Evolutionary conservation across 37 sponge, comb jelly and placozoan genomes (phyloP).

Genomic region (Halichondria panicea): DNA sequence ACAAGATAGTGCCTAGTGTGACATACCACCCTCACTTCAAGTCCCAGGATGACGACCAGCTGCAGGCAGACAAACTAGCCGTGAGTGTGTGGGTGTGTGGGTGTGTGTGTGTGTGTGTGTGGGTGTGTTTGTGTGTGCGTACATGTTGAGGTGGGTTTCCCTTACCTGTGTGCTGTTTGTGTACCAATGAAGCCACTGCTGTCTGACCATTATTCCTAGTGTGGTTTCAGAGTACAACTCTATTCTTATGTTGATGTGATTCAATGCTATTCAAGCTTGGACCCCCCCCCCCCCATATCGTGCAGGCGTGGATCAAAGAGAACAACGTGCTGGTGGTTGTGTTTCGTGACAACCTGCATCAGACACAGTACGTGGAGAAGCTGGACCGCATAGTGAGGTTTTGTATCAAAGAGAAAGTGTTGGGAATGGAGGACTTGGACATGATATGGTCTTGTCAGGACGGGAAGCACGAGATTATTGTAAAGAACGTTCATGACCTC

Average conservation of each 20-base stretch:
- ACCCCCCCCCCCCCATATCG: background rate
- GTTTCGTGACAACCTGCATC: conserved; percentile 95
- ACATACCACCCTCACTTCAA: conserved; percentile 55
- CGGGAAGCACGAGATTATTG: conserved; percentile 97
- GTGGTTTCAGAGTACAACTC: background rate
- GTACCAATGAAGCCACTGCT: too few relatives aligned
- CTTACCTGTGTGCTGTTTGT: background rate
- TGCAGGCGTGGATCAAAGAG: conserved; percentile 75
- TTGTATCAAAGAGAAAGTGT: conserved; percentile 76
- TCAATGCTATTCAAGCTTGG: background rate
- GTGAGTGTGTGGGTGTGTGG: conserved; percentile 43
- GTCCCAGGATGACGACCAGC: conserved; percentile 64
- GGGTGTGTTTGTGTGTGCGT: background rate
- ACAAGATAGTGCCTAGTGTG: conserved; percentile 72
- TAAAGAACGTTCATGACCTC: conserved; percentile 97
- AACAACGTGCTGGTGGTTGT: conserved; percentile 88
- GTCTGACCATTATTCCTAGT: too few relatives aligned
- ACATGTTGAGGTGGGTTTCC: background rate
- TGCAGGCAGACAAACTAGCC: conserved; percentile 68
- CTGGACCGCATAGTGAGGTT: conserved; percentile 89
- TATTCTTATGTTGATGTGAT: background rate
- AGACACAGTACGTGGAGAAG: conserved; percentile 96
- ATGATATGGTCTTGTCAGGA: conserved; percentile 92
- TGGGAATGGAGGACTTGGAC: conserved; percentile 85
- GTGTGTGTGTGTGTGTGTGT: conserved; percentile 7